These are phyloP conservation scores for Taeniopygia guttata DNA, from an alignment of 2,797 vertebrate genomes.

Conservation along the genomic window DNA sequence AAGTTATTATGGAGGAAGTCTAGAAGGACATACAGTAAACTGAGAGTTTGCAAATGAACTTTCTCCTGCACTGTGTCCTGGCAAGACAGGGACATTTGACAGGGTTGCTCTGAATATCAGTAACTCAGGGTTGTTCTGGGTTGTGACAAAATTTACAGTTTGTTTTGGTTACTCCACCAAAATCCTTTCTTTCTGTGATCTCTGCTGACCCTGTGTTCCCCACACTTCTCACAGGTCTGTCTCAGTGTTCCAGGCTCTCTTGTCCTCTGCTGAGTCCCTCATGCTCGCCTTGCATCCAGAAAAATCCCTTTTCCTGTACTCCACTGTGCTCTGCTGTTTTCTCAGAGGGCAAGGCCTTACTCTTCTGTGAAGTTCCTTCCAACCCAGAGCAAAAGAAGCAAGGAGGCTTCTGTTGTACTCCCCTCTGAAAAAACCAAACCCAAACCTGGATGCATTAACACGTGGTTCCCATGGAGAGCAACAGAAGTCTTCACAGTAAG, in stretches of 20 bases:
- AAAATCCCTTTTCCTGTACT: background rate
- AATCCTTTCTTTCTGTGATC: background rate
- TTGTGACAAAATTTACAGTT: background rate
- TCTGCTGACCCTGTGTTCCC: background rate
- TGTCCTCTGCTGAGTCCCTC: background rate
- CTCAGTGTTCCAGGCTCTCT: background rate
- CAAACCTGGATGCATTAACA: background rate
- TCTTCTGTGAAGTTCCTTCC: background rate
- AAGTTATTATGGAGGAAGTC: background rate
- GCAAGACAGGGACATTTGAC: background rate
- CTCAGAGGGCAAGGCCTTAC: background rate
- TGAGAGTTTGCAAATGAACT: background rate
- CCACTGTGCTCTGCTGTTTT: background rate
- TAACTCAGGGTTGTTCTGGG: background rate
- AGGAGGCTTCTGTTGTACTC: background rate
- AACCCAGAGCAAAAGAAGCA: background rate
- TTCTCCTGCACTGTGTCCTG: background rate
- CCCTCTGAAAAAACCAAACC: background rate
- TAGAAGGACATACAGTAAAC: background rate
- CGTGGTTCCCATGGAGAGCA: background rate
- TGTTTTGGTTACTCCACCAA: background rate
- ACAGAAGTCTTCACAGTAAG: background rate
- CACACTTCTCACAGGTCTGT: background rate
- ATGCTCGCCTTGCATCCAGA: background rate
- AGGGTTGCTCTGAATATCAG: background rate